Conservation (phyloP, 2,797 vertebrate genomes). For the Enteromius mattozi region DNA sequence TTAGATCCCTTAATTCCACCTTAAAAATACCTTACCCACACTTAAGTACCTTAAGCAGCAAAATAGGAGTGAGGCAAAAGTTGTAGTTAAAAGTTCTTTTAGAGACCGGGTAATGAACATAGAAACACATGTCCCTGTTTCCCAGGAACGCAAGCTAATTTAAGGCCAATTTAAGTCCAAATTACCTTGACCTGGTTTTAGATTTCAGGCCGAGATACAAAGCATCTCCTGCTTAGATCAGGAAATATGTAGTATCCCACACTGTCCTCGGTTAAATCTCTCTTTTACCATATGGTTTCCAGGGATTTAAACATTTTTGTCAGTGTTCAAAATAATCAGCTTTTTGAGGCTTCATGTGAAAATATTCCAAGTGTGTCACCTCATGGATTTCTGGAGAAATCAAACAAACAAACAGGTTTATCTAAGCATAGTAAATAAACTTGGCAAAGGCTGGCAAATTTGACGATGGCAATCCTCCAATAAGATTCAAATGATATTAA, state of each 20-base stretch:
- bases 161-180: slow-evolving; percentile 32
- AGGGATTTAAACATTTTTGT: background rate
- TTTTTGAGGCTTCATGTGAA: background rate
- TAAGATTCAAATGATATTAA: background rate
- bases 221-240: slow-evolving; percentile 14
- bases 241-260: background rate
- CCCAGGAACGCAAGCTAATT: slow-evolving; percentile 30
- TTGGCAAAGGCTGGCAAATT: background rate
- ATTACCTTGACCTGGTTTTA: slow-evolving; percentile 41
- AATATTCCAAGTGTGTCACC: background rate
- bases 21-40: background rate
- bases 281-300: background rate
- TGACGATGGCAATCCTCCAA: background rate
- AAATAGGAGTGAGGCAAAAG: background rate
- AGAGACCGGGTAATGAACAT: background rate
- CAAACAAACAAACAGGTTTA: background rate
- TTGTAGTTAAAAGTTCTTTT: background rate
- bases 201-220: slow-evolving; percentile 28
- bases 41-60: background rate
- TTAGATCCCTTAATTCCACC: background rate
- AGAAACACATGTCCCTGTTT: slow-evolving; percentile 11
- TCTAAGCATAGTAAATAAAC: background rate
- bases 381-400: background rate
- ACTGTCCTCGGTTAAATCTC: background rate
- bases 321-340: background rate